These are phyloP conservation scores for Paramormyrops hopkinsi DNA, from an alignment of 2,797 vertebrate species.

Conservation along the genomic window DNA sequence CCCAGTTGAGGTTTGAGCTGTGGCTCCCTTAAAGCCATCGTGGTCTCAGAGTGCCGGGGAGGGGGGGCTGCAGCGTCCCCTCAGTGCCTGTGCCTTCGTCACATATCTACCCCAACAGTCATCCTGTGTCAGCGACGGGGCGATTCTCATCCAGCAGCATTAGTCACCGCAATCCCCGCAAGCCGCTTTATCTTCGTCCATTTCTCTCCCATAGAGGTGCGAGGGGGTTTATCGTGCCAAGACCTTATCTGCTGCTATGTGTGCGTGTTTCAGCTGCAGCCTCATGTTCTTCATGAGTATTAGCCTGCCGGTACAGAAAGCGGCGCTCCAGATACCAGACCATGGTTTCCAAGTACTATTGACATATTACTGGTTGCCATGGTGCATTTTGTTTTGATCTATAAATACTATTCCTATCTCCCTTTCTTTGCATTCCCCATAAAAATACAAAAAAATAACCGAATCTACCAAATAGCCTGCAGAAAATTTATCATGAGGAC, in stretches of 20 bases:
- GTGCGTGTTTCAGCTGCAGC: background rate
- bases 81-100: background rate
- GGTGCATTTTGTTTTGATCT: constrained; percentile 11
- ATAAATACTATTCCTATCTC: constrained; percentile 5
- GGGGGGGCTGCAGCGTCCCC: background rate
- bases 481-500: background rate
- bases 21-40: background rate
- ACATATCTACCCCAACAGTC: background rate
- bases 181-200: background rate
- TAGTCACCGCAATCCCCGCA: background rate
- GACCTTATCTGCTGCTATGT: background rate
- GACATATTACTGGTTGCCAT: constrained; percentile 5
- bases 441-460: constrained; percentile 6
- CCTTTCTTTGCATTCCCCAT: background rate
- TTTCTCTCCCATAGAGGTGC: background rate
- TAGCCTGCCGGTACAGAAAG: background rate
- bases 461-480: background rate
- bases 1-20: background rate
- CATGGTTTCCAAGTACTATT: background rate
- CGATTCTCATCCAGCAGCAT: background rate
- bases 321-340: background rate
- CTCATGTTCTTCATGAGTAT: background rate
- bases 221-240: background rate
- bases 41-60: background rate
- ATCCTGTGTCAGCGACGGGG: background rate